phyloP scores from a whole-genome alignment of 2,113 vertebrate species.

The Mormyrus lacerda region DNA sequence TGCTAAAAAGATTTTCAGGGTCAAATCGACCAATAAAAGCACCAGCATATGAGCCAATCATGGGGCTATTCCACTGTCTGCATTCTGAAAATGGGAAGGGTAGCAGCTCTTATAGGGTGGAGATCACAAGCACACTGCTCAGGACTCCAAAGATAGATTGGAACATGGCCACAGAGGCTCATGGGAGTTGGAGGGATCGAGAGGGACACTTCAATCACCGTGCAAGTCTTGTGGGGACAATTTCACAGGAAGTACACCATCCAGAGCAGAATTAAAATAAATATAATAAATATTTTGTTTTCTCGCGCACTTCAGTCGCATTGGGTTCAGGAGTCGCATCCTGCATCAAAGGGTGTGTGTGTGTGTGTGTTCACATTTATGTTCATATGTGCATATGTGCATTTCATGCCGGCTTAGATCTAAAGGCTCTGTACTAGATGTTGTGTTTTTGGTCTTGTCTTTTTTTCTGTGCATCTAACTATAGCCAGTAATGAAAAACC shows the following conservation, averaged over 20 bases:
- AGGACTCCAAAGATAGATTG: not conserved
- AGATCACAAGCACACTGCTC: not conserved
- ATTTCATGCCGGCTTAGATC: not conserved
- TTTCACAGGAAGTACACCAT: not conserved
- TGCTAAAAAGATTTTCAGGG: not conserved
- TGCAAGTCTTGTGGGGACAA: not conserved
- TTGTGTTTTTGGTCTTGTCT: not conserved
- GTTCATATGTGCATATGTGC: not conserved
- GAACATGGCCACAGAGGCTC: not conserved
- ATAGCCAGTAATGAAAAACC: not conserved
- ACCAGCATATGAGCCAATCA: not conserved
- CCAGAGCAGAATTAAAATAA: not conserved
- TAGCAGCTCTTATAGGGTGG: not conserved
- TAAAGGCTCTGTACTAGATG: not conserved
- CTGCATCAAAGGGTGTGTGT: not conserved
- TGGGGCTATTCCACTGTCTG: not conserved
- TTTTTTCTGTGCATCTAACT: not conserved
- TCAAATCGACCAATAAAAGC: not conserved
- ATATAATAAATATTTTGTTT: not conserved
- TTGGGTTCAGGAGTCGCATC: not conserved
- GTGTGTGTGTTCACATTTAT: slow-evolving; percentile 7
- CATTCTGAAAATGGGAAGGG: not conserved
- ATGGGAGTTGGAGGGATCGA: not conserved
- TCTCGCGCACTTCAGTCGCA: not conserved
- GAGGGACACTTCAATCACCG: not conserved